Evolutionary conservation across 2,888 invertebrate genomes (phyloP).

Genomic region (Dinocampus coccinellae): DNA sequence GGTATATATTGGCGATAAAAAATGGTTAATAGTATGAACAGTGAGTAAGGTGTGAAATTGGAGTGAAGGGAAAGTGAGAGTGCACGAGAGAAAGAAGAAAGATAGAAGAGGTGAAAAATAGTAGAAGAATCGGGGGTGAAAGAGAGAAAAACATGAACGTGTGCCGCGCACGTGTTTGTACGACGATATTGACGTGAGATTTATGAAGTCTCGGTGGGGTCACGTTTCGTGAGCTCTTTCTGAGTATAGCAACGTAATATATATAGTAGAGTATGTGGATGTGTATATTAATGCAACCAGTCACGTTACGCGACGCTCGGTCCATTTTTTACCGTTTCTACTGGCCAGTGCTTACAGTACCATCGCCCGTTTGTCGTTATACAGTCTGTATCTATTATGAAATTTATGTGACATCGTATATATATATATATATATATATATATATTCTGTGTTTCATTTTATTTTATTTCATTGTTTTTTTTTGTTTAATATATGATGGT

Average conservation of each 20-base stretch:
- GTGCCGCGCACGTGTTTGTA: slow-evolving; percentile 45
- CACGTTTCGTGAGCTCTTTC: slow-evolving; percentile 50
- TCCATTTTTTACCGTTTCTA: background rate
- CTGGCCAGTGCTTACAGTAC: background rate
- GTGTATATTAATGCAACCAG: background rate
- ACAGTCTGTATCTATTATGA: background rate
- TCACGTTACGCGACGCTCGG: background rate
- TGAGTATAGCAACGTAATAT: background rate
- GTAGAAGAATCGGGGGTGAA: slow-evolving; percentile 32
- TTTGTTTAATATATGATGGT: no score
- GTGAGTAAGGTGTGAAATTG: background rate
- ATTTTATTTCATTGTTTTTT: background rate
- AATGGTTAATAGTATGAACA: background rate
- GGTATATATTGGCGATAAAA: background rate
- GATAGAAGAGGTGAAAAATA: background rate
- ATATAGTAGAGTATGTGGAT: background rate
- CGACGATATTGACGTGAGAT: slow-evolving; percentile 56
- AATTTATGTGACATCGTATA: background rate
- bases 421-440: background rate
- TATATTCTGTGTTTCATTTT: background rate
- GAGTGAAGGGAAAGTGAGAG: background rate
- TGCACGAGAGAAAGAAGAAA: slow-evolving; percentile 27
- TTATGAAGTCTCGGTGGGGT: slow-evolving; percentile 55
- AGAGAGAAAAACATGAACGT: slow-evolving; percentile 39
- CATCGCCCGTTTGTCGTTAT: background rate